These are phyloP conservation scores for Lithophane socia DNA, from an alignment of 2,888 invertebrate genomes.

Conservation along the genomic window DNA sequence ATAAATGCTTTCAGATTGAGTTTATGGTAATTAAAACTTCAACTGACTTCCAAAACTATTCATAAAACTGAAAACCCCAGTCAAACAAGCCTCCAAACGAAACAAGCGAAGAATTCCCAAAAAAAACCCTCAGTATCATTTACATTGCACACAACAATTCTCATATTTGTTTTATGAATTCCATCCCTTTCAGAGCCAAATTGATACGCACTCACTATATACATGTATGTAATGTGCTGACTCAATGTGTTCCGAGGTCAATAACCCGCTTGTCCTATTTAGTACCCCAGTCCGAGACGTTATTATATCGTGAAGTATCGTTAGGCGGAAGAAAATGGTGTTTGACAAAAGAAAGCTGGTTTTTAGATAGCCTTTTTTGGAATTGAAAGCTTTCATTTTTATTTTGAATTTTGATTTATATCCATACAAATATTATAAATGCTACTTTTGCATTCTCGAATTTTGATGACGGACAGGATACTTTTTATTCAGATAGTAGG, in stretches of 20 bases:
- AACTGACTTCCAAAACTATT: neutral
- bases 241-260: slow-evolving; percentile 58
- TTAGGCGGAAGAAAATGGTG: slow-evolving; percentile 22
- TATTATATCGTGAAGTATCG: slow-evolving; percentile 28
- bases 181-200: slow-evolving; percentile 54
- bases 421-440: no score
- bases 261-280: slow-evolving; percentile 58
- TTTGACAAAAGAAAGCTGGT: slow-evolving; percentile 18
- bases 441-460: no score
- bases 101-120: neutral
- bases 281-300: slow-evolving; percentile 14
- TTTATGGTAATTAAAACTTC: neutral
- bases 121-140: neutral
- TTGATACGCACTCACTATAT: slow-evolving; percentile 41
- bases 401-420: neutral
- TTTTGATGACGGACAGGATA: neutral
- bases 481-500: no score
- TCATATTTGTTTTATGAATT: slow-evolving; percentile 53
- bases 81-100: neutral
- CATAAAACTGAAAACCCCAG: neutral
- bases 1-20: no score
- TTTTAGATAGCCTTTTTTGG: neutral
- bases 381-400: slow-evolving; percentile 1
- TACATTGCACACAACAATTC: slow-evolving; percentile 4
- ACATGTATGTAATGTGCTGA: slow-evolving; percentile 33